A percentile compares a stretch with the other conserved stretches of the same genome.
These are phyloP conservation scores for Empis livida DNA, from an alignment of 2,888 invertebrate species.

Conservation along the genomic window DNA sequence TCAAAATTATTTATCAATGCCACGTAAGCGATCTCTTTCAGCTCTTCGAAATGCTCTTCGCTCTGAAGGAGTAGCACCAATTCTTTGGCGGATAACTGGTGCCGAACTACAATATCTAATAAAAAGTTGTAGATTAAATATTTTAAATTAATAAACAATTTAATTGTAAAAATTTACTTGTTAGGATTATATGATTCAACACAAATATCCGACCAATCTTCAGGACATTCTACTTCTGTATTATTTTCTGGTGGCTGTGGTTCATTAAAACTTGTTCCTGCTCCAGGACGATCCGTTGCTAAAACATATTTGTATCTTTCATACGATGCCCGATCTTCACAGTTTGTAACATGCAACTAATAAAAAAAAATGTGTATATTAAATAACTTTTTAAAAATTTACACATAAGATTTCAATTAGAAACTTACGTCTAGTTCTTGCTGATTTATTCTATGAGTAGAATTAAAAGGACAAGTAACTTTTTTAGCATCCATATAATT, in stretches of 20 bases:
- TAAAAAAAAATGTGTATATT: not conserved
- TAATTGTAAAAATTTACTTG: not conserved
- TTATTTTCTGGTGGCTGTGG: not conserved
- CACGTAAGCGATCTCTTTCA: not conserved
- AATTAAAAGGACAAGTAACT: slow-evolving; percentile 15
- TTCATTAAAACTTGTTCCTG: too few relatives aligned
- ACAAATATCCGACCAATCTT: slow-evolving; percentile 8
- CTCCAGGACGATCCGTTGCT: not conserved
- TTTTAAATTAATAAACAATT: too few relatives aligned
- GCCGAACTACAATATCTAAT: not conserved
- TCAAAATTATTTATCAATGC: not conserved
- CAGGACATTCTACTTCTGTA: not conserved
- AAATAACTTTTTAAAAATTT: too few relatives aligned
- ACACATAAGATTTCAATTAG: not conserved
- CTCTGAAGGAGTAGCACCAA: slow-evolving; percentile 4
- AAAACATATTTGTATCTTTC: slow-evolving; percentile 5
- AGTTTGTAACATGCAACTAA: slow-evolving; percentile 7
- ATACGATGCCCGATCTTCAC: slow-evolving; percentile 3
- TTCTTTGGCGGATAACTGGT: not conserved
- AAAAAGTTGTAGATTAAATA: too few relatives aligned
- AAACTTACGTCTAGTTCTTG: slow-evolving; percentile 13
- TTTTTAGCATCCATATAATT: slow-evolving; percentile 11
- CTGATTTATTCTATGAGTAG: slow-evolving; percentile 14
- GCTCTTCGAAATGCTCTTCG: slow-evolving; percentile 1
- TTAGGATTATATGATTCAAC: slow-evolving; percentile 5